A percentile compares a stretch with the other conserved stretches of the same genome.
Evolutionary conservation across 1,140 invertebrate species (phyloP).

Genomic region (Drosophila novamexicana): DNA sequence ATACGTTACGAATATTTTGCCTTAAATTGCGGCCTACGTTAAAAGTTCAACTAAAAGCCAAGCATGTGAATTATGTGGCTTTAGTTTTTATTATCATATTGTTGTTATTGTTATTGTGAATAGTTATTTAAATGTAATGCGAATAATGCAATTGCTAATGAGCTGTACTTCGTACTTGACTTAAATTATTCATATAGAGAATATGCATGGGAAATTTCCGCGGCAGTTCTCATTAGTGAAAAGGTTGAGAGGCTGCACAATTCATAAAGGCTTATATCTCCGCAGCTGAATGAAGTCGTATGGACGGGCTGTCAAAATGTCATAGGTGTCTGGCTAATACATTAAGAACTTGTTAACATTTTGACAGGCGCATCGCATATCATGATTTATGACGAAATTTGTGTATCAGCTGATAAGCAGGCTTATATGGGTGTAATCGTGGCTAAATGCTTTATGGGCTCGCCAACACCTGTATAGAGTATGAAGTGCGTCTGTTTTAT

Average conservation of each 20-base stretch:
- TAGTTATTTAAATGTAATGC: conserved; percentile 2
- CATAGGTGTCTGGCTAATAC: background rate
- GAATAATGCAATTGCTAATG: conserved; percentile 10
- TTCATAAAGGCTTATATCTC: background rate
- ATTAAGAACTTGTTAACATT: conserved; percentile 28
- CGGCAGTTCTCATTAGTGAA: conserved; percentile 9
- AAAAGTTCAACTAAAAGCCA: background rate
- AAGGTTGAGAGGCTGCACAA: conserved; percentile 7
- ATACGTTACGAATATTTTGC: background rate
- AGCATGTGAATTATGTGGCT: conserved; percentile 47
- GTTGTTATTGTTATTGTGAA: conserved; percentile 11
- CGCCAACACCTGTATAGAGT: background rate
- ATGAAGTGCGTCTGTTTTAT: conserved; percentile 1
- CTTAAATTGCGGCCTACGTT: background rate
- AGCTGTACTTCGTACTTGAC: conserved; percentile 24
- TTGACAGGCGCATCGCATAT: background rate
- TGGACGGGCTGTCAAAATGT: conserved; percentile 10
- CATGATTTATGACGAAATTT: conserved; percentile 23
- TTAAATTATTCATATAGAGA: conserved; percentile 34
- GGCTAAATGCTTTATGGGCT: conserved; percentile 1
- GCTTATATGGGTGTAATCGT: background rate
- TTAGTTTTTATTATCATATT: conserved; percentile 5
- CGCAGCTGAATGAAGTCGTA: background rate
- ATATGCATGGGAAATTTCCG: conserved; percentile 35
- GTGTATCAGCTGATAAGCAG: conserved; percentile 27